phyloP scores from a whole-genome alignment of 2,113 vertebrate species.

The Ibidorhyncha struthersii region DNA sequence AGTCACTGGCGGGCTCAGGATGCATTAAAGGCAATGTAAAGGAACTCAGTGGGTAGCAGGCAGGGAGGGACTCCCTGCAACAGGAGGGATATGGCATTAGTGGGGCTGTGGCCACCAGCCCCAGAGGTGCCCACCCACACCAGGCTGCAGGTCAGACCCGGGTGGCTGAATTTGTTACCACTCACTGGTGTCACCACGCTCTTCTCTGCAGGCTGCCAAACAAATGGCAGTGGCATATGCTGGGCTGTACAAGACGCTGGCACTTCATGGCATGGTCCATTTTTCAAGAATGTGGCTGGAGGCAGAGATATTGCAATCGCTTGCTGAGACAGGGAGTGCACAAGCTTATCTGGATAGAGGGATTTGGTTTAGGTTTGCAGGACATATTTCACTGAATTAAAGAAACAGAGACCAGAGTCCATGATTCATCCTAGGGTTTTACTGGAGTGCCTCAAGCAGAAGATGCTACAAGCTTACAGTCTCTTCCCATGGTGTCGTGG shows the following conservation, averaged over 20 bases:
- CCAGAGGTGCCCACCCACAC: fast-evolving
- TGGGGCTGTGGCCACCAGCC: fast-evolving
- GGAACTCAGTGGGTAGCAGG: background rate
- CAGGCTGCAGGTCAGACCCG: background rate
- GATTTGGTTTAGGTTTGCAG: background rate
- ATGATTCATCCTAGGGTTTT: background rate
- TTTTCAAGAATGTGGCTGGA: background rate
- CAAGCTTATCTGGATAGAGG: background rate
- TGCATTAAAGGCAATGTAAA: background rate
- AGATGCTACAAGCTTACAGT: background rate
- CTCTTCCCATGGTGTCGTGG: background rate
- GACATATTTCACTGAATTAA: background rate
- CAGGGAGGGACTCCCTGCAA: background rate
- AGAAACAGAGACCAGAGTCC: background rate
- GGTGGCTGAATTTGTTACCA: background rate
- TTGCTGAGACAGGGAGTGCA: background rate
- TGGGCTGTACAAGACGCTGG: background rate
- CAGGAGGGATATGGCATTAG: fast-evolving
- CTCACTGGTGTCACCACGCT: background rate
- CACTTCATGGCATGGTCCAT: background rate
- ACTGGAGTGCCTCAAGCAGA: background rate
- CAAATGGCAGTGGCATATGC: fast-evolving
- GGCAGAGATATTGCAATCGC: background rate
- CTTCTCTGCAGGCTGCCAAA: background rate
- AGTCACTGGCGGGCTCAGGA: background rate